Base-by-base conservation (phyloP, 2,797 vertebrate genomes). In the Ispidina lecontei region DNA sequence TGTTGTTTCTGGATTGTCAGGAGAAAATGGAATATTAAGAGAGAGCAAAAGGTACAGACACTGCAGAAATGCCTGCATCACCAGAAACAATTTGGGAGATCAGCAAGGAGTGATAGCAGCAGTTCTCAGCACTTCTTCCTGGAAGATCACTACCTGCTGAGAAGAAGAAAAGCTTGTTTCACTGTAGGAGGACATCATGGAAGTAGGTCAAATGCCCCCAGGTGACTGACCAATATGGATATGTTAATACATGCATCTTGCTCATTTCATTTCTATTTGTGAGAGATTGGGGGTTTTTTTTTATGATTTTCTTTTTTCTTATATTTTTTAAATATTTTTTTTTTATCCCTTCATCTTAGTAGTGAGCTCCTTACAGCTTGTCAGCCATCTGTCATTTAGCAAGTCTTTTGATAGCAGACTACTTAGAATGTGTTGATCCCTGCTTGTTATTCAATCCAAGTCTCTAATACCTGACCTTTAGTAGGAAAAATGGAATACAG, bases 131-230 rank as follows among this genome's bases (percentile, higher is more conserved):
- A 91, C 64, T 80, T 84, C 91, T 71, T 94, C 64, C 78, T 89
- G 91, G 79, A 94, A 79, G 91, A 90, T 96, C 96, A 75, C 75
- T 96, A 82, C 84, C 67, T 95, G 60, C 87, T 91, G 86, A 47
- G 70, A 78, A 78, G 94, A 91, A 80, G 43, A 94, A 95, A 93
- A 70, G 59, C 90, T 93, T 95, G 44, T 89, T 88, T 89, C 78
- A 9, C 80, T 62, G 47, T 90, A 92, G 85, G 89, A 92, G 26
- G 68, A 78, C 52, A 93, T 94, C 76, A 47, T 77, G 59, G 68
- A 95, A 95, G 55, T 94, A 86, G 94, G 80, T 95, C 85, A 91
- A 81, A 92, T 91, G 69, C 26, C 75, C 51, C 81, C 83, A 92
- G 87, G 90, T 95, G 81, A 84, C 85, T 92, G 77, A 93, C 73